A percentile compares a stretch with the other conserved stretches of the same genome.
These are phyloP conservation scores for Pseudomyrmex flavicornis DNA, from an alignment of 1,140 invertebrate genomes.

Conservation along the genomic window DNA sequence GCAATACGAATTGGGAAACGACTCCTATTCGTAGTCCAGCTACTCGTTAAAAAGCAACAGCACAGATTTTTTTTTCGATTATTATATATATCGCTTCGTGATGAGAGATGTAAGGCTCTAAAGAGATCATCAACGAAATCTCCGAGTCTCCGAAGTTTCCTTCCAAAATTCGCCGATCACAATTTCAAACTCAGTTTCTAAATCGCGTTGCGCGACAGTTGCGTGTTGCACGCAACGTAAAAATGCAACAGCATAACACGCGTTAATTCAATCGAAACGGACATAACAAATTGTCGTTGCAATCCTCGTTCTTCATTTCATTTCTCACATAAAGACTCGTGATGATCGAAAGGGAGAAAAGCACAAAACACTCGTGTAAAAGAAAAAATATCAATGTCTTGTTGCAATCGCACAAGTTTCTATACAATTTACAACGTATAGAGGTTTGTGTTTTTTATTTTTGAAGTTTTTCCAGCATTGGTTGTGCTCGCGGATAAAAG, in stretches of 20 bases:
- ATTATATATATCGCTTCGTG: constrained; percentile 30
- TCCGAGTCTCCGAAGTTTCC: background rate
- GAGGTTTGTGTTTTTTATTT: constrained; percentile 6
- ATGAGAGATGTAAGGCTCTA: background rate
- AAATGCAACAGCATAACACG: background rate
- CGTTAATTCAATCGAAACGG: too few species aligned
- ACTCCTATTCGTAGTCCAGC: constrained; percentile 49
- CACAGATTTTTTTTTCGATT: constrained; percentile 27
- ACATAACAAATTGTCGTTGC: too few species aligned
- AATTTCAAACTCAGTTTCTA: too few species aligned
- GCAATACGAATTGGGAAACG: constrained; percentile 34
- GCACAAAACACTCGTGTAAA: background rate
- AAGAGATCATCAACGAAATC: background rate
- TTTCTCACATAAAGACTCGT: too few species aligned
- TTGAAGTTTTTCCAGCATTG: too few species aligned
- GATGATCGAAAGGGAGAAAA: background rate
- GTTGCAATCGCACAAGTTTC: background rate
- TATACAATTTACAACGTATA: constrained; percentile 20
- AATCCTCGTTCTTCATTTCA: too few species aligned
- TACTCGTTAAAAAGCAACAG: constrained; percentile 60
- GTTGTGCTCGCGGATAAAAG: background rate
- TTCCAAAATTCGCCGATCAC: constrained; percentile 5
- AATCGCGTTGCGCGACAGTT: too few species aligned
- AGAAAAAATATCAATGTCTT: background rate
- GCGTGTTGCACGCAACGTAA: constrained; percentile 17